These are phyloP conservation scores for Mimas tiliae DNA, from an alignment of 2,888 invertebrate genomes.

Conservation along the genomic window DNA sequence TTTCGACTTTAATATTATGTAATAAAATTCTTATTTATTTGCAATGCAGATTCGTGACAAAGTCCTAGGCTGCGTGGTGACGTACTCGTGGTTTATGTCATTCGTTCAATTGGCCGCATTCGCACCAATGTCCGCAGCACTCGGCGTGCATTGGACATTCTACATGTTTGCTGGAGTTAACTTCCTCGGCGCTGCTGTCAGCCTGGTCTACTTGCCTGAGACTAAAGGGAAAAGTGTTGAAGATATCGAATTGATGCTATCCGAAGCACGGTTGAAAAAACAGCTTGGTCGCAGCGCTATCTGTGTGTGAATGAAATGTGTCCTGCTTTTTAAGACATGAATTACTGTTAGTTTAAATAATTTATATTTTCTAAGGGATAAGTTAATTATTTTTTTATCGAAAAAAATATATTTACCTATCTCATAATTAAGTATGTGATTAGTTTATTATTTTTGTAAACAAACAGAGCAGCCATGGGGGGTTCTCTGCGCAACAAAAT, in stretches of 20 bases:
- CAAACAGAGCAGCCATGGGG: no score
- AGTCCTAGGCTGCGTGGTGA: constrained; percentile 60
- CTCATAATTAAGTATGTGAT: no score
- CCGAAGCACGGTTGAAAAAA: no score
- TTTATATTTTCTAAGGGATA: no score
- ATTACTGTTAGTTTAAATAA: no score
- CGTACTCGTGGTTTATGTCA: constrained; percentile 64
- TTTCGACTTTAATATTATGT: neutral
- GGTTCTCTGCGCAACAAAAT: no score
- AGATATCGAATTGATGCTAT: constrained; percentile 51
- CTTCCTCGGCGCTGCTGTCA: constrained; percentile 53
- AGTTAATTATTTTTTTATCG: no score
- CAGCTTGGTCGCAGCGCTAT: no score
- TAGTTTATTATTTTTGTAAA: no score
- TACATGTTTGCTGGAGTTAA: constrained; percentile 62
- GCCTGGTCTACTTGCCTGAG: constrained; percentile 65
- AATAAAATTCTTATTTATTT: neutral
- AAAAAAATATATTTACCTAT: no score
- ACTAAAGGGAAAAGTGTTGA: constrained; percentile 69
- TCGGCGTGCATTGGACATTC: constrained; percentile 56
- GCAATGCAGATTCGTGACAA: constrained; percentile 62
- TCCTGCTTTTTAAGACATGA: no score
- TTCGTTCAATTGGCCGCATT: constrained; percentile 51
- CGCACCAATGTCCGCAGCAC: constrained; percentile 39
- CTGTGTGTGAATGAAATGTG: no score